A percentile compares a stretch with the other conserved stretches of the same genome.
Evolutionary conservation across 2,113 vertebrate genomes (phyloP).

Genomic region (Melospiza georgiana): DNA sequence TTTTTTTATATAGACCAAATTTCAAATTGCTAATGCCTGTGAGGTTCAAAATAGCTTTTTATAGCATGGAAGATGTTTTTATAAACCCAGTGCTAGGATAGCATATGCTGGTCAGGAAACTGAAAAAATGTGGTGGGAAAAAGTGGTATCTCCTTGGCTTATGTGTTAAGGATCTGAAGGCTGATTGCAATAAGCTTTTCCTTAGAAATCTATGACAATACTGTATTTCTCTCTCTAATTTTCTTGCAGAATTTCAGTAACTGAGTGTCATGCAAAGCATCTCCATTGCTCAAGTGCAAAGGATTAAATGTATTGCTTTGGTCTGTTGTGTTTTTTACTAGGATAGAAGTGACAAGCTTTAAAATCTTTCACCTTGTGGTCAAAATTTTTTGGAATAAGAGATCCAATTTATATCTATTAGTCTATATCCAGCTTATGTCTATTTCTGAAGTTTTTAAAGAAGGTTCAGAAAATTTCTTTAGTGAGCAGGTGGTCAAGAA

Average conservation of each 20-base stretch:
- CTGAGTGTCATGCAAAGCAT: neutral
- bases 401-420: neutral
- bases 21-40: neutral
- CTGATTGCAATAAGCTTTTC: neutral
- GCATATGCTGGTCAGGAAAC: slow-evolving; percentile 12
- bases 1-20: neutral
- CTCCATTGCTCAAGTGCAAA: neutral
- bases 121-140: neutral
- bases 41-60: neutral
- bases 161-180: neutral
- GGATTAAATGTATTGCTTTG: neutral
- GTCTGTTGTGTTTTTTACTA: neutral
- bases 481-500: neutral
- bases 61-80: slow-evolving; percentile 1
- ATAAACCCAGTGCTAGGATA: neutral
- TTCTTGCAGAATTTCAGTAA: neutral
- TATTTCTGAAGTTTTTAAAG: neutral
- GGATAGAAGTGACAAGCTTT: neutral
- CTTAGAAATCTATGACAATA: neutral
- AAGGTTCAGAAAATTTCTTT: neutral
- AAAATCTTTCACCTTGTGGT: neutral
- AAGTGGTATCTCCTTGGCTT: neutral
- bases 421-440: neutral
- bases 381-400: neutral
- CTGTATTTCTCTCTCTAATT: neutral